phyloP scores from a whole-genome alignment of 2,113 vertebrate genomes.

The Herpetotheres cachinnans region DNA sequence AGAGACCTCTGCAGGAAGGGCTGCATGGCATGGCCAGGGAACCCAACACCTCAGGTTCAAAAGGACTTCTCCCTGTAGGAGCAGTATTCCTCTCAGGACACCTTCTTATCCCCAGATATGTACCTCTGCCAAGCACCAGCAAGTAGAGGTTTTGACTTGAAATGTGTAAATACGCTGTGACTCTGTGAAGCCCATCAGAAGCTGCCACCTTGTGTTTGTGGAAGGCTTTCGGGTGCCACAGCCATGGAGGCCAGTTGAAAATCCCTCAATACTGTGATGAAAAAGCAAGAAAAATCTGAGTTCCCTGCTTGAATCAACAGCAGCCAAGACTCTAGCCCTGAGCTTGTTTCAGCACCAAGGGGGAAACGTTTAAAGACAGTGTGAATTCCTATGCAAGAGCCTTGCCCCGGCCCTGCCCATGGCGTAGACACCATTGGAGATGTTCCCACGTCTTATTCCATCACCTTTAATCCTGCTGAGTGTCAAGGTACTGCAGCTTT shows the following conservation, averaged over 20 bases:
- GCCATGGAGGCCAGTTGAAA: fast-evolving
- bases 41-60: not conserved
- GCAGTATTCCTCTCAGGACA: not conserved
- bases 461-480: not conserved
- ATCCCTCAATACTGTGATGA: not conserved
- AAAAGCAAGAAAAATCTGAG: not conserved
- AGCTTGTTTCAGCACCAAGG: not conserved
- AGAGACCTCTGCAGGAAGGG: not conserved
- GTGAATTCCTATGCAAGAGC: not conserved
- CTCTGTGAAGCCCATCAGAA: not conserved
- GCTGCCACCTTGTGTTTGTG: not conserved
- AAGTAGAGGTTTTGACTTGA: not conserved
- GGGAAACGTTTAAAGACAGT: not conserved
- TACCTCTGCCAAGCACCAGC: not conserved
- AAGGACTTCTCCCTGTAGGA: not conserved
- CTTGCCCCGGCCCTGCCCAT: not conserved
- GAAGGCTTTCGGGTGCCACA: not conserved
- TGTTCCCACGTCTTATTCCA: not conserved
- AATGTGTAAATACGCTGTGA: fast-evolving
- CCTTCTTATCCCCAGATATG: not conserved
- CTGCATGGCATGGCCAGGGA: fast-evolving
- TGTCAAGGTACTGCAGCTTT: not conserved
- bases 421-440: not conserved
- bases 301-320: not conserved
- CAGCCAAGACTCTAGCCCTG: fast-evolving